Percentiles rank a stretch among this genome's conserved stretches.
These are phyloP conservation scores for Hormiphora californensis DNA, from an alignment of 37 sponge, comb jelly and placozoan species.

Conservation along the genomic window DNA sequence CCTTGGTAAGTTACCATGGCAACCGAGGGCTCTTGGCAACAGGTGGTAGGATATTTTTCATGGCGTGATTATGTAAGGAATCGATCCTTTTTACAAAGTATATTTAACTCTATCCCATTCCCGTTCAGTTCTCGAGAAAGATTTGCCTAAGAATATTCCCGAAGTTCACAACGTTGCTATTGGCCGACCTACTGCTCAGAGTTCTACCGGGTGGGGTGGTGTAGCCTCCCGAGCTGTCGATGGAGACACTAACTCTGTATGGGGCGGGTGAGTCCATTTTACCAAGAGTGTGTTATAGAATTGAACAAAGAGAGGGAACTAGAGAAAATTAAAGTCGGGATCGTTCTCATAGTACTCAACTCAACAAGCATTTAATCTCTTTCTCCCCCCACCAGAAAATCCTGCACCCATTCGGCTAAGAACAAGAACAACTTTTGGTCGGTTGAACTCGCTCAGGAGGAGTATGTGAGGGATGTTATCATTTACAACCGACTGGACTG, in stretches of 20 bases:
- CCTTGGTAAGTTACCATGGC: background rate
- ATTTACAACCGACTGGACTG: background rate
- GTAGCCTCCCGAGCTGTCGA: background rate
- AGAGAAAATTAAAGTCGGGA: no score
- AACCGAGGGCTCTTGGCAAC: no score
- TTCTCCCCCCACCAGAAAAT: no score
- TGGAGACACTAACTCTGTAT: background rate
- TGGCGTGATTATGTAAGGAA: no score
- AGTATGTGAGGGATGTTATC: background rate
- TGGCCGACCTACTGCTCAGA: background rate
- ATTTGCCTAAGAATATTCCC: background rate
- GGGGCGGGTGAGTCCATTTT: background rate
- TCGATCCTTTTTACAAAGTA: no score
- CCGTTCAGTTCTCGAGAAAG: background rate
- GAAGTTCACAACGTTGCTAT: background rate
- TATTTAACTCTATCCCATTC: no score
- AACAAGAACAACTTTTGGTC: background rate
- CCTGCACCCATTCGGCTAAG: background rate
- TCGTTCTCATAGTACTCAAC: no score
- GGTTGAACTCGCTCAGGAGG: background rate
- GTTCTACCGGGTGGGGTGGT: slow-evolving; percentile 13
- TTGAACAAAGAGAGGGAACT: no score
- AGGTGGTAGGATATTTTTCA: no score
- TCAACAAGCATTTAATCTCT: no score
- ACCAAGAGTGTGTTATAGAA: no score